Base-by-base conservation (phyloP, 2,113 vertebrate species). In the Periophthalmus modestus region DNA sequence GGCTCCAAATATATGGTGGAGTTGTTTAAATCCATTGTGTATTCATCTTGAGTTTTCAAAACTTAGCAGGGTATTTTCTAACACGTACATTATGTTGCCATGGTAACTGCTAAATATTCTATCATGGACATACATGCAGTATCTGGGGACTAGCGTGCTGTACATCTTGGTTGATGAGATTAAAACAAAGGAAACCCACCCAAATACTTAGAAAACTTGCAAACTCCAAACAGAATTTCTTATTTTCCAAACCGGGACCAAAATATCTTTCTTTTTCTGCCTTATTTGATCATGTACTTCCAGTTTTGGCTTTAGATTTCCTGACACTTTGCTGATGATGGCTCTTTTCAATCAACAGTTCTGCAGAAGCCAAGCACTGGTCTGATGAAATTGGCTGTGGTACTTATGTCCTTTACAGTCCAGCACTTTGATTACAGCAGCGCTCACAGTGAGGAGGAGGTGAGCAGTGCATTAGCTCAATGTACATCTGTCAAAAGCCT, bases 391-490 rank as follows among this genome's bases (percentile, higher is more conserved):
- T 82, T 87, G 79, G 19, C 75, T 71, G 86, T 69, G 73, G 71
- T 69, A 33, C 74, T 88, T 82, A 86, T 83, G 79, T 82, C 66
- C 61, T 81, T 85, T 79, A 77, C 77, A 84, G 79, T 88, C 83
- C 68, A 85, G 73, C 34, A 15, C 58, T 77, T 84, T 79, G 69
- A 85, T 88, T 85, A 86, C 68, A 0, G 65, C 62, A 61, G 72
- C 63, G 72, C 74, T 80, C 62, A 11, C 9, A 65, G 62, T 5
- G 34, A 39, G 62, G 34, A 39, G 3, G 34, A 10, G n/a, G 52
- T 46, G 59, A 75, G 70, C 9, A 55, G 24, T 55, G 65, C 50
- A 71, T 59, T 71, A 80, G 52, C 72, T 65, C 23, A 3, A 15
- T 69, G 74, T 70, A 83, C 72, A 58, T 71, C 66, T 50, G 71